Evolutionary conservation across 1,140 invertebrate genomes (phyloP).

Genomic region (Teleogryllus occipitalis): DNA sequence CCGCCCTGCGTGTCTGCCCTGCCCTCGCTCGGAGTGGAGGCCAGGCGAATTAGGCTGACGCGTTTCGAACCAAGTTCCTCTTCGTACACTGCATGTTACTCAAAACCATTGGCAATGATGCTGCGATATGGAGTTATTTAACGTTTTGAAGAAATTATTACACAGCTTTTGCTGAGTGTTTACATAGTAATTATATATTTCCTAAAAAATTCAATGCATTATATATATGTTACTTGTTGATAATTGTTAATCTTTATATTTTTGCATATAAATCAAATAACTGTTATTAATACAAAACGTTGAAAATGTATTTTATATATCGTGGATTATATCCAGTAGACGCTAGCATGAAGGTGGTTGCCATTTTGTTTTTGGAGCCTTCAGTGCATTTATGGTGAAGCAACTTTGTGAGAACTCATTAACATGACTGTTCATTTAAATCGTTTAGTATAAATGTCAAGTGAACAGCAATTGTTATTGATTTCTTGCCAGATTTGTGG

Average conservation of each 20-base stretch:
- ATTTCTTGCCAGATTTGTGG: not conserved
- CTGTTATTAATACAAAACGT: not conserved
- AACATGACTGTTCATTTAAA: not conserved
- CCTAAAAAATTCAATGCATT: not conserved
- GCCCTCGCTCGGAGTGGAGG: no score
- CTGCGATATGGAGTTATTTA: not conserved
- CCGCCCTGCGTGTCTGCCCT: no score
- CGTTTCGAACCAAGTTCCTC: not conserved
- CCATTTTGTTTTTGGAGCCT: not conserved
- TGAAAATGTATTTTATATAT: not conserved
- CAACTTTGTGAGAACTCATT: not conserved
- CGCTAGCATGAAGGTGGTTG: conserved; percentile 3
- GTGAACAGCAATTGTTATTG: not conserved
- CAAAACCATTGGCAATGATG: not conserved
- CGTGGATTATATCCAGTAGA: not conserved
- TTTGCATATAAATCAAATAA: not conserved
- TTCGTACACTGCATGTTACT: not conserved
- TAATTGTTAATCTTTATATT: not conserved
- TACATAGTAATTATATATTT: not conserved
- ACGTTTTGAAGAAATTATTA: not conserved
- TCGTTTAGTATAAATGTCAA: not conserved
- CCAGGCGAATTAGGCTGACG: no score
- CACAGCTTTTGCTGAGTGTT: not conserved
- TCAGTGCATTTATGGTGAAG: not conserved
- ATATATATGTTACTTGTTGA: not conserved